Evolutionary conservation across 2,888 invertebrate species (phyloP).

Genomic region (Chrysomela aeneicollis): DNA sequence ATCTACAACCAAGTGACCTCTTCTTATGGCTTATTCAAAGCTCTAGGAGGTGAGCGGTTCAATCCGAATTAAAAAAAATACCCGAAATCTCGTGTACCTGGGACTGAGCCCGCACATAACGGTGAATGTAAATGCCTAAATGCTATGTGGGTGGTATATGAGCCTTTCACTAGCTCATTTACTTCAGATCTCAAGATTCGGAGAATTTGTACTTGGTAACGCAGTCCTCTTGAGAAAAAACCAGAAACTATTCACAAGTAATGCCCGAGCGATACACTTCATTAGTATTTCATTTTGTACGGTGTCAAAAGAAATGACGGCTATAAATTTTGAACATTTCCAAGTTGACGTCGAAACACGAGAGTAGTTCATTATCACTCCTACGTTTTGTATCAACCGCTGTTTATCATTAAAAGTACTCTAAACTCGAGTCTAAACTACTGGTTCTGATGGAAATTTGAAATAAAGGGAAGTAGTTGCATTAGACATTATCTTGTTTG

Average conservation of each 20-base stretch:
- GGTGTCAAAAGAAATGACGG: not conserved
- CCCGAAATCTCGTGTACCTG: conserved; percentile 11
- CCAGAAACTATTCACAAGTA: conserved; percentile 1
- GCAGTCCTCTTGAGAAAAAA: conserved; percentile 15
- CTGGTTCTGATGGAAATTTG: not conserved
- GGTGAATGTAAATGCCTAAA: conserved; percentile 24
- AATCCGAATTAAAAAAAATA: conserved; percentile 13
- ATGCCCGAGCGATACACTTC: conserved; percentile 4
- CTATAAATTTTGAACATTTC: not conserved
- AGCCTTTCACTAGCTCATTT: conserved; percentile 29
- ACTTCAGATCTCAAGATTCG: conserved; percentile 30
- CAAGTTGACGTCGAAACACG: not conserved
- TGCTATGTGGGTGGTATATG: conserved; percentile 30
- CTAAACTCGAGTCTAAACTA: not conserved
- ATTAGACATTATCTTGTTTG: not conserved
- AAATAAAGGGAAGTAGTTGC: not conserved
- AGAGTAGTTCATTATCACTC: not conserved
- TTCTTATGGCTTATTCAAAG: not conserved
- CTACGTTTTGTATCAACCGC: not conserved
- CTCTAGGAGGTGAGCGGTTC: not conserved
- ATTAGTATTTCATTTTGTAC: conserved; percentile 4
- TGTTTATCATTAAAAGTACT: not conserved
- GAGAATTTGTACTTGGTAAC: conserved; percentile 10
- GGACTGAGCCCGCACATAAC: conserved; percentile 12
- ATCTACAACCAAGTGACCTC: not conserved